Evolutionary conservation across 2,113 vertebrate species (phyloP).

Genomic region (Corydoras sp.): DNA sequence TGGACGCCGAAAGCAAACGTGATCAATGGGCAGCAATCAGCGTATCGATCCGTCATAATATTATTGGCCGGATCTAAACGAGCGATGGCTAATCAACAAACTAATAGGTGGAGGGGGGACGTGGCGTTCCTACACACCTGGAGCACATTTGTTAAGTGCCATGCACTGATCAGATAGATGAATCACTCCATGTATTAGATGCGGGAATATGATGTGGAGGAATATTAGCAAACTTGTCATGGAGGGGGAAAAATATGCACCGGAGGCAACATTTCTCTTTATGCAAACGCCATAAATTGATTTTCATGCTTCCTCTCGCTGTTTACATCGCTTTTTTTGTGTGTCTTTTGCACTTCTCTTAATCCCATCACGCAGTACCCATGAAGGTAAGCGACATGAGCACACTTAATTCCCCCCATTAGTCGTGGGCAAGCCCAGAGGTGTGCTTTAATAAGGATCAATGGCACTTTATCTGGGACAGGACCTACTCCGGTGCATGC

Average conservation of each 20-base stretch:
- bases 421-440: constrained; percentile 93
- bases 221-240: neutral
- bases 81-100: constrained; percentile 49
- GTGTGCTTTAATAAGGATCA: constrained; percentile 99
- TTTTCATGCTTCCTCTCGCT: constrained; percentile 62
- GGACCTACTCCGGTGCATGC: constrained; percentile 90
- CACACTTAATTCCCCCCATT: constrained; percentile 94
- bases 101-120: constrained; percentile 40
- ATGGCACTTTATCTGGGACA: constrained; percentile 98
- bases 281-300: constrained; percentile 70
- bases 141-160: neutral
- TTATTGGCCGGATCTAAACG: constrained; percentile 50
- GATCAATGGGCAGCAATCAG: constrained; percentile 55
- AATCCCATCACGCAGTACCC: constrained; percentile 78
- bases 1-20: constrained; percentile 44
- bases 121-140: neutral
- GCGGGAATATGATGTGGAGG: neutral
- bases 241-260: neutral
- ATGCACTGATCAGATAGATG: neutral
- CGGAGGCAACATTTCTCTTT: constrained; percentile 30
- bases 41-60: constrained; percentile 52
- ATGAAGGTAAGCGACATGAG: constrained; percentile 91
- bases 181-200: neutral
- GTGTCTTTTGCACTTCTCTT: constrained; percentile 45
- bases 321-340: constrained; percentile 23